These are phyloP conservation scores for Endomychus coccineus DNA, from an alignment of 2,888 invertebrate species.

Conservation along the genomic window DNA sequence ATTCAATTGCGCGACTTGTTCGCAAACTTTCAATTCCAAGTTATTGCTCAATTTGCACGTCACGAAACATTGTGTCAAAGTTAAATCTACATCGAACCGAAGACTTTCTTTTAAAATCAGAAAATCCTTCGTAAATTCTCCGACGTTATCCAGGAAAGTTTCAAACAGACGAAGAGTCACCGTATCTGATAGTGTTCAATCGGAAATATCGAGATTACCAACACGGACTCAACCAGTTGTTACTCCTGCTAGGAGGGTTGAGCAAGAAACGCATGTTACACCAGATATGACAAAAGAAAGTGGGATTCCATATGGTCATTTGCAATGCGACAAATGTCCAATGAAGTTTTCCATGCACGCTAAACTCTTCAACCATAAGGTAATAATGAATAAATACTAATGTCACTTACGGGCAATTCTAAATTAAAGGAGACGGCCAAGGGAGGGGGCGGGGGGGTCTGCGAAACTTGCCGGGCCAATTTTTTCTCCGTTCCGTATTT, in stretches of 20 bases:
- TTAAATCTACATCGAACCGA: conserved; percentile 35
- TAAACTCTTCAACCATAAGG: conserved; percentile 28
- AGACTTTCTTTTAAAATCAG: conserved; percentile 23
- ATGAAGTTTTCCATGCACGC: conserved; percentile 30
- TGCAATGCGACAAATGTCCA: conserved; percentile 32
- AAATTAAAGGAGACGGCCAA: too few relatives aligned
- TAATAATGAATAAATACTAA: too few relatives aligned
- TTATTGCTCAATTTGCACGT: conserved; percentile 35
- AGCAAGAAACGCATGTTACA: too few relatives aligned
- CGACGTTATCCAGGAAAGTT: not conserved
- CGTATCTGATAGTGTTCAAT: too few relatives aligned
- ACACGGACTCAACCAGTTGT: too few relatives aligned
- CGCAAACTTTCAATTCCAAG: conserved; percentile 31
- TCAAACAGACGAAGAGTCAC: too few relatives aligned
- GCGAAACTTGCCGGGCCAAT: too few relatives aligned
- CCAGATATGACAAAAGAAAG: conserved; percentile 3
- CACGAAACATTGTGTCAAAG: conserved; percentile 33
- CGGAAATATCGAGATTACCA: too few relatives aligned
- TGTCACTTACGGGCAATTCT: too few relatives aligned
- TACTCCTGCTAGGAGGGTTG: too few relatives aligned
- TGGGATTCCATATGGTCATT: conserved; percentile 6
- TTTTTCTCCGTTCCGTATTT: too few relatives aligned
- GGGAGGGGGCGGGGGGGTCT: too few relatives aligned
- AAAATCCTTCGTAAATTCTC: conserved; percentile 17
- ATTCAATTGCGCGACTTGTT: conserved; percentile 33